phyloP scores from a whole-genome alignment of 2,888 invertebrate genomes.

The Serripes groenlandicus region DNA sequence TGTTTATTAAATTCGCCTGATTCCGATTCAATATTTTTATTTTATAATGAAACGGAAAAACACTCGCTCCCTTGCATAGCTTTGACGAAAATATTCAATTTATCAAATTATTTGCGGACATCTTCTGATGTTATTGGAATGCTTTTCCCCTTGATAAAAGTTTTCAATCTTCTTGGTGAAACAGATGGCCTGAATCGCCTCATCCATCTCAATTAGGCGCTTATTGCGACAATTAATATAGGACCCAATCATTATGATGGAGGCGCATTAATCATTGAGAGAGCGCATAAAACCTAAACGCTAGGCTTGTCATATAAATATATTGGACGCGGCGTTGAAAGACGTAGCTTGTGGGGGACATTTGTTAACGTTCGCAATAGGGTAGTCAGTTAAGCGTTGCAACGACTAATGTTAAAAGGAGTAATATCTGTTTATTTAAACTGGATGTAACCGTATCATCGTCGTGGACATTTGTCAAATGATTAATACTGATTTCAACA shows the following conservation, averaged over 20 bases:
- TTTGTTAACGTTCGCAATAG: no score
- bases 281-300: conserved; percentile 27
- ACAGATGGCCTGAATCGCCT: conserved; percentile 60
- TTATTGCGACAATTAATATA: conserved; percentile 59
- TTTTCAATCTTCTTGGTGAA: conserved; percentile 55
- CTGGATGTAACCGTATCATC: no score
- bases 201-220: conserved; percentile 63
- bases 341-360: no score
- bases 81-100: conserved; percentile 27
- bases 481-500: no score
- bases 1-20: conserved; percentile 27
- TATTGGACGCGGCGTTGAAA: not conserved
- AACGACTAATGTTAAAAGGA: no score
- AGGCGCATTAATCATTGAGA: conserved; percentile 45
- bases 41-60: conserved; percentile 23
- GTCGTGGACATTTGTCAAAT: no score
- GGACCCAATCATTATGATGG: conserved; percentile 48
- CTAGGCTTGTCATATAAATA: conserved; percentile 23
- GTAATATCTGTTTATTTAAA: no score
- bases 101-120: conserved; percentile 38
- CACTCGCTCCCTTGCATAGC: conserved; percentile 7
- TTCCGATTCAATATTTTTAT: conserved; percentile 28
- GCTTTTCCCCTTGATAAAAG: conserved; percentile 49
- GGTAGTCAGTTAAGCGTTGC: no score
- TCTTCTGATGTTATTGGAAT: conserved; percentile 37